These are phyloP conservation scores for Lepilemur septentrionalis DNA, from an alignment of 2,797 vertebrate species.

Conservation along the genomic window DNA sequence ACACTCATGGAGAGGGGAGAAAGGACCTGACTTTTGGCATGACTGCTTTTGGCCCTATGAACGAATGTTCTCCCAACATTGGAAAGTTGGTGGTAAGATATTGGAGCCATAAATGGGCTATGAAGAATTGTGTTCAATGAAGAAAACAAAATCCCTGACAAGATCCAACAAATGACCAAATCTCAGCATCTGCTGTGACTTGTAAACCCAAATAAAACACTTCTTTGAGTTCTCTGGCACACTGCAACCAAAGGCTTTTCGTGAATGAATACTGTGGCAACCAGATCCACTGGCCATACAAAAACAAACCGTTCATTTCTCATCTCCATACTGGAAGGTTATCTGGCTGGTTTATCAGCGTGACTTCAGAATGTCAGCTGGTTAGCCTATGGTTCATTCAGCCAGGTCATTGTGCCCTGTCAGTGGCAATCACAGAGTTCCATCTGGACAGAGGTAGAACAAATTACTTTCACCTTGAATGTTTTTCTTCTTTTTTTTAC, in stretches of 20 bases:
- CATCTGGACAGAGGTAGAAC: conserved; percentile 56
- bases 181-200: not conserved
- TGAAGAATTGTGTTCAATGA: not conserved
- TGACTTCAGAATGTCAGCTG: conserved; percentile 51
- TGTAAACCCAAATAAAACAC: not conserved
- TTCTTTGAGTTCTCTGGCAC: not conserved
- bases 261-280: not conserved
- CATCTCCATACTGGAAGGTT: not conserved
- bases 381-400: conserved; percentile 55
- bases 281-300: not conserved
- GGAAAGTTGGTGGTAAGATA: not conserved
- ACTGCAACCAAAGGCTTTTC: not conserved
- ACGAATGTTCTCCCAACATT: not conserved
- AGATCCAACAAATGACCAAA: not conserved
- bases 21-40: not conserved
- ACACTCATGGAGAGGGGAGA: not conserved
- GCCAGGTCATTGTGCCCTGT: conserved; percentile 58
- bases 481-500: not conserved
- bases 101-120: not conserved
- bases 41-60: not conserved
- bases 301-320: not conserved
- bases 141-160: not conserved
- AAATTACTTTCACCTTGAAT: conserved; percentile 70
- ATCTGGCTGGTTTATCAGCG: not conserved
- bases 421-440: conserved; percentile 54